A percentile compares a stretch with the other conserved stretches of the same genome.
These are phyloP conservation scores for Phallusia fumigata DNA, from an alignment of 23 tunicate species.

Conservation along the genomic window DNA sequence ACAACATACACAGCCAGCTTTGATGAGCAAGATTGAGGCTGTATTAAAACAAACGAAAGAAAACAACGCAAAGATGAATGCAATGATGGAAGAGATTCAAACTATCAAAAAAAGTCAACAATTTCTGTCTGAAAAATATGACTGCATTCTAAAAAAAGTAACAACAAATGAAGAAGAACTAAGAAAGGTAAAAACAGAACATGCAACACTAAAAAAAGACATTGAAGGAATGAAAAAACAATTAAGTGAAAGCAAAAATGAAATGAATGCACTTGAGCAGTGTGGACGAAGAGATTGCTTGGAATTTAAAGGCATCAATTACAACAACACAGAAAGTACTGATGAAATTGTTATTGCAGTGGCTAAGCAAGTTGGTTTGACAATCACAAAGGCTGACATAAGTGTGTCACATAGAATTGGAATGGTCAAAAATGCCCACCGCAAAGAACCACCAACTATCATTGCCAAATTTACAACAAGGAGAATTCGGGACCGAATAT, in stretches of 20 bases:
- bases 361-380: background rate
- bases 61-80: too few species aligned
- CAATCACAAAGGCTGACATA: background rate
- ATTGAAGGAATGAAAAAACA: background rate
- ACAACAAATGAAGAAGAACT: background rate
- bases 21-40: too few species aligned
- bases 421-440: background rate
- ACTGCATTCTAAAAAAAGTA: background rate
- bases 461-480: background rate
- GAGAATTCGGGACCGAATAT: background rate
- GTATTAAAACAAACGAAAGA: too few species aligned
- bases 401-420: background rate
- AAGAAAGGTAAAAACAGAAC: background rate
- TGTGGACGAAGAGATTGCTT: background rate
- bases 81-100: background rate
- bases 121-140: background rate
- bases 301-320: background rate
- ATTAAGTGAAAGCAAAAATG: background rate
- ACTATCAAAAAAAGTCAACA: background rate
- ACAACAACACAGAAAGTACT: background rate
- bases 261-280: background rate
- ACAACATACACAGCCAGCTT: too few species aligned
- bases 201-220: background rate
- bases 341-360: background rate
- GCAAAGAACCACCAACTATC: background rate